Conservation (phyloP, 1,140 invertebrate species). For the Diorhabda carinulata region DNA sequence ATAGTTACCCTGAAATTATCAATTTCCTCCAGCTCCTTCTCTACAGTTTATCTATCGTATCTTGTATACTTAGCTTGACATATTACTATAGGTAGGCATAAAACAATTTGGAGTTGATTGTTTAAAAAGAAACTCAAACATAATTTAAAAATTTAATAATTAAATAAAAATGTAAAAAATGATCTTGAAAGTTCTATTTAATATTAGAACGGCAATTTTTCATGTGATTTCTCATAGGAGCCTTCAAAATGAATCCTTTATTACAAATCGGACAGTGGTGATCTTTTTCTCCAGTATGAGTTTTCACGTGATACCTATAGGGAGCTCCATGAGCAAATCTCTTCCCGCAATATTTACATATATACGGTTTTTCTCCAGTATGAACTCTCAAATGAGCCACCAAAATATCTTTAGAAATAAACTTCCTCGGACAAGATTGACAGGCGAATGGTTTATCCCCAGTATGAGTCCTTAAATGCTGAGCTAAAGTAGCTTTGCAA, state of each 20-base stretch:
- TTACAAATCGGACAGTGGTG: slow-evolving; percentile 67
- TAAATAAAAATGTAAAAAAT: no score
- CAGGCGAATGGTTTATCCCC: slow-evolving; percentile 72
- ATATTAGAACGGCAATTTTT: slow-evolving; percentile 46
- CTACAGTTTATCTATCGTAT: no score
- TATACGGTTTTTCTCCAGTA: slow-evolving; percentile 63
- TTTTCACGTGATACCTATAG: slow-evolving; percentile 54
- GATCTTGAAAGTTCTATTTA: neutral
- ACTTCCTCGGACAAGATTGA: slow-evolving; percentile 62
- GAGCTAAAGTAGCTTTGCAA: slow-evolving; percentile 64
- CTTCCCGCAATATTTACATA: slow-evolving; percentile 67
- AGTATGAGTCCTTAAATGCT: slow-evolving; percentile 66
- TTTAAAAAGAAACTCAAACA: no score
- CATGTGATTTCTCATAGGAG: slow-evolving; percentile 58
- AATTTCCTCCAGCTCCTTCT: no score
- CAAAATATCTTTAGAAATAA: slow-evolving; percentile 58
- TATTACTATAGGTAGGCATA: no score
- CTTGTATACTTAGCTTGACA: no score
- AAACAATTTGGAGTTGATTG: no score
- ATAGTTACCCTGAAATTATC: no score
- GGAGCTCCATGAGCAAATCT: slow-evolving; percentile 73
- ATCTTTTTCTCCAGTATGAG: slow-evolving; percentile 71
- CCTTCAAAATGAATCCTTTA: slow-evolving; percentile 62
- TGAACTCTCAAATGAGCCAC: slow-evolving; percentile 60
- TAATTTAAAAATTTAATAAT: no score